Base-by-base conservation (phyloP, 2,113 vertebrate genomes). In the Oreochromis spilurus region DNA sequence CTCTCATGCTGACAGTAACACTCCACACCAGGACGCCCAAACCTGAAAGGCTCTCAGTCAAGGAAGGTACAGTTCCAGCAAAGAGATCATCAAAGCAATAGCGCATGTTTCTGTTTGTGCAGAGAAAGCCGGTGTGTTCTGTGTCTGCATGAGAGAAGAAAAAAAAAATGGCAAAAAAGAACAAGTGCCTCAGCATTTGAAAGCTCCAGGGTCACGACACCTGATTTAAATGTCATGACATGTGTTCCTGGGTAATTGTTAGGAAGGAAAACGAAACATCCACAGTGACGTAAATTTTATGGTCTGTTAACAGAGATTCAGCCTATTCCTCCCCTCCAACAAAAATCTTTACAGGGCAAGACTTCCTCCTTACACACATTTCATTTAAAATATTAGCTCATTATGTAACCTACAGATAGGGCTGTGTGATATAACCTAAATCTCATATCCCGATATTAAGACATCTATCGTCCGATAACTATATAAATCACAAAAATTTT, bases 1-100 rank as follows among this genome's bases (percentile, higher is more conserved):
- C 96, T 98, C 94, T 99, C 98, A 72, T 99, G 99, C 54, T 99
- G 99, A 95, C 98, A 99, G 92, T 98, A 98, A 93, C 98, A 99
- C 93, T 99, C 99, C 88, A 99, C 99, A 88, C 98, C 99, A 11
- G 98, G 98, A 31, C 97, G 97, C 84, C 99, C 99, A 85, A 99
- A 99, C 88, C 99, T 99, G 96, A 87, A 83, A 94, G 93, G 54
- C 60, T 86, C 82, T 92, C 38, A 45, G 95, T 99, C 96, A 99
- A 99, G 98, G 97, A 97, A 94, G 1, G 16, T 29, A 17, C 36
- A 58, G 19, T 50, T 38, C 10, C 1, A 31, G 17, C 21, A 81
- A 57, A 26, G 7, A 79, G 52, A 36, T 31, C 11, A 72, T 38
- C 2, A 72, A 53, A 55, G 16, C 24, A 83, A 36, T 7, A 52